Conservation (phyloP, 92 coral and sea anemone genomes). For the Porites cylindrica region DNA sequence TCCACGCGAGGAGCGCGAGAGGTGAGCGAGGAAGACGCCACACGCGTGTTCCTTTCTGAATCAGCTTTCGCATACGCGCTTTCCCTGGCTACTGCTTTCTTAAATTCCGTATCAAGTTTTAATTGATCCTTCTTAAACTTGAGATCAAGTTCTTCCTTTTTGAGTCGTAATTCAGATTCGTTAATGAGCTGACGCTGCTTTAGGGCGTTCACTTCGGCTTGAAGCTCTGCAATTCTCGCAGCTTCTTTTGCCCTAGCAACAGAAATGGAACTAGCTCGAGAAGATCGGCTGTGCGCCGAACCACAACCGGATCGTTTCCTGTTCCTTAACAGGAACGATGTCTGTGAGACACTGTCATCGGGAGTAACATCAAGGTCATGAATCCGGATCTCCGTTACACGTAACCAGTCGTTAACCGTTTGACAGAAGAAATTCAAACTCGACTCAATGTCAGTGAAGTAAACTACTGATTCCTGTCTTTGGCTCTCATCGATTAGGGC, state of each 20-base stretch:
- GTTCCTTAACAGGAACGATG: too few species aligned
- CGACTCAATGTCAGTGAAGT: too few species aligned
- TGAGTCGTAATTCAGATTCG: background rate
- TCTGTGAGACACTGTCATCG: background rate
- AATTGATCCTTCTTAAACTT: background rate
- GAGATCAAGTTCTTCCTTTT: background rate
- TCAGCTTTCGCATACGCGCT: slow-evolving; percentile 21
- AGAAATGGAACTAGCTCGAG: background rate
- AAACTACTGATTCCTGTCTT: background rate
- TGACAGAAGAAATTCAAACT: too few species aligned
- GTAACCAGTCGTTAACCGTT: too few species aligned
- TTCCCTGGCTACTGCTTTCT: slow-evolving; percentile 17
- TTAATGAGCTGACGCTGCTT: background rate
- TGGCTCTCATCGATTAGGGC: background rate
- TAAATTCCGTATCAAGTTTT: background rate
- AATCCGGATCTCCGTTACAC: too few species aligned
- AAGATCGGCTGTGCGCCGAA: background rate
- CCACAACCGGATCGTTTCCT: background rate
- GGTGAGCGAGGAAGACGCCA: background rate
- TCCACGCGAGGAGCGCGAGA: background rate
- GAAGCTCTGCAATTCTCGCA: background rate
- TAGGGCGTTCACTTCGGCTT: background rate
- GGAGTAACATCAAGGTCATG: background rate
- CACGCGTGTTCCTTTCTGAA: background rate
- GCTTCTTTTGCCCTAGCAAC: background rate